Percentiles rank a stretch among this genome's conserved stretches.
Evolutionary conservation across 2,113 vertebrate genomes (phyloP).

Genomic region (Sula dactylatra): DNA sequence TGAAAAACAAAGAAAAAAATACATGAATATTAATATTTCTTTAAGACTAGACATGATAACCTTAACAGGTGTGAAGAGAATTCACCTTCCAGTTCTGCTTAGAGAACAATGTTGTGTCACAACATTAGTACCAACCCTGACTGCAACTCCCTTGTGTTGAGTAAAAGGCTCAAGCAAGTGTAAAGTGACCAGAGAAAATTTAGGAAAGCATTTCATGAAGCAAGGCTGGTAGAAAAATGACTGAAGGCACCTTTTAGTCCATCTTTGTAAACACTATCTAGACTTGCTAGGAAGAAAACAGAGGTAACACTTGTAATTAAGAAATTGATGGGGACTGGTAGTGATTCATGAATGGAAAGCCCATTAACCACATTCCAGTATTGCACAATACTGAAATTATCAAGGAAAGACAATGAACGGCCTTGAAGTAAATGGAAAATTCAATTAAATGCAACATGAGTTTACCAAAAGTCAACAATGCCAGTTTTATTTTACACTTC

Average conservation of each 20-base stretch:
- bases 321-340: background rate
- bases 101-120: background rate
- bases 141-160: background rate
- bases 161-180: background rate
- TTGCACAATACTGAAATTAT: background rate
- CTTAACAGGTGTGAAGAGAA: background rate
- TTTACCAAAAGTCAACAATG: background rate
- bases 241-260: background rate
- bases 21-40: background rate
- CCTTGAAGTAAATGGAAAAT: background rate
- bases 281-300: background rate
- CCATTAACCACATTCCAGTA: background rate
- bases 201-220: background rate
- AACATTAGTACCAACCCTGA: background rate
- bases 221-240: background rate
- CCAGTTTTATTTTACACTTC: background rate
- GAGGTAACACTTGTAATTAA: background rate
- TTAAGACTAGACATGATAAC: background rate
- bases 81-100: background rate
- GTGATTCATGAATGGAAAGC: background rate
- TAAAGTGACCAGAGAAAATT: background rate
- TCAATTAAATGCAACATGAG: background rate
- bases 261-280: background rate
- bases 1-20: conserved; percentile 68
- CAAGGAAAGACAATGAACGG: background rate